Base-by-base conservation (phyloP, 2,797 vertebrate genomes). In the Lagodon rhomboides region DNA sequence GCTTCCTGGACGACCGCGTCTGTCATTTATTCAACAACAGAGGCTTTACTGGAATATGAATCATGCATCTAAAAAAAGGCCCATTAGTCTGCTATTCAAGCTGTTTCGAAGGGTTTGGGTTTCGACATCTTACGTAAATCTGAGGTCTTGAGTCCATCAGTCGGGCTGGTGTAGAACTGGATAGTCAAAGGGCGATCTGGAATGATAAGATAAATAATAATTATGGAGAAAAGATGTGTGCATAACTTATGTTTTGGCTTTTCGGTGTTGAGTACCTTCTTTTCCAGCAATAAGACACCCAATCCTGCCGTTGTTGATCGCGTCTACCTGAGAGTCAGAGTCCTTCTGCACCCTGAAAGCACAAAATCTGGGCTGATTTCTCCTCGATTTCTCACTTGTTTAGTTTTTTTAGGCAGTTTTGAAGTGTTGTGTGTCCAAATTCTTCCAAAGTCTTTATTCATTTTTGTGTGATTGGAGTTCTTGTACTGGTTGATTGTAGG, bases 231-330 rank as follows among this genome's bases (percentile, higher is more conserved):
- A 1, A 44, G 1, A 25, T 22, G 1, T 1, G 15, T 41, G 6
- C 1, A 56, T n/a, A 25, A 18, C 2, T n/a, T n/a, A 1, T n/a
- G 13, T 3, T 49, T 66, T 34, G 30, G 11, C n/a, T 20, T 44
- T 20, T 44, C 49, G 4, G 1, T 20, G 23, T 16, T 5, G 22
- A 62, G 7, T 83, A 96, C 96, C 96, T 94, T 95, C 94, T 90
- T 82, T 90, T 83, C 92, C 94, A 55, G 92, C 88, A 11, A 84
- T 89, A 43, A 97, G 79, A 56, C 85, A 82, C n/a, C 97, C 97
- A 50, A 95, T 86, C 91, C 90, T 94, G 72, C 96, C 95, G 46
- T 94, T 91, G 76, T 96, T 95, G 65, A 97, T 92, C 68, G 90
- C 60, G 60, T 94, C 93, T 50, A 82, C 47, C 22, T 81, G 62